Evolutionary conservation across 2,888 invertebrate genomes (phyloP).

Genomic region (Tupiocoris notatus): DNA sequence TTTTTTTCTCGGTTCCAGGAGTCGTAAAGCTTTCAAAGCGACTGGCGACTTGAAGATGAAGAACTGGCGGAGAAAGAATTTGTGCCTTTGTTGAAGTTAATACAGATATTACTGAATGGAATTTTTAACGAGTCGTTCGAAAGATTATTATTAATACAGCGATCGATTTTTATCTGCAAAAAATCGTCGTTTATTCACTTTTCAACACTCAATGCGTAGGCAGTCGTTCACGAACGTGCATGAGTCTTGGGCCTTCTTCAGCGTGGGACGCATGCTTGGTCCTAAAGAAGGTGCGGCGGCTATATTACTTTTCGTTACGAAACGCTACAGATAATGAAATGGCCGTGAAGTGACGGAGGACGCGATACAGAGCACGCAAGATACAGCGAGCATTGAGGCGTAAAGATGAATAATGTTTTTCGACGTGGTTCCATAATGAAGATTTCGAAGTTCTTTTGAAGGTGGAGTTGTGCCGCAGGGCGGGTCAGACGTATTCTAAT

Average conservation of each 20-base stretch:
- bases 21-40: not conserved
- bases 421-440: not conserved
- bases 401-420: not conserved
- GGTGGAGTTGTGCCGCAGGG: not conserved
- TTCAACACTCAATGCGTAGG: not conserved
- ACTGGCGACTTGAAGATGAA: too few relatives aligned
- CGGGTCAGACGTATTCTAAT: not conserved
- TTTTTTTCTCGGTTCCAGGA: not conserved
- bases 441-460: not conserved
- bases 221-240: not conserved
- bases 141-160: too few relatives aligned
- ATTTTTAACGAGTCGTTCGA: too few relatives aligned
- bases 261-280: not conserved
- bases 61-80: too few relatives aligned
- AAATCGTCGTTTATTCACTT: not conserved
- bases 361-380: not conserved
- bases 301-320: conserved; percentile 22
- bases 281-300: conserved; percentile 10
- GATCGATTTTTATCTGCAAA: not conserved
- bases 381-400: not conserved
- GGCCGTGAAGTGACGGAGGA: not conserved
- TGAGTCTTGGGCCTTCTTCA: not conserved
- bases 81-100: too few relatives aligned
- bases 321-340: conserved; percentile 22
- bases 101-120: too few relatives aligned